These are phyloP conservation scores for Drosophila neutralis DNA, from an alignment of 2,888 invertebrate genomes.

Conservation along the genomic window DNA sequence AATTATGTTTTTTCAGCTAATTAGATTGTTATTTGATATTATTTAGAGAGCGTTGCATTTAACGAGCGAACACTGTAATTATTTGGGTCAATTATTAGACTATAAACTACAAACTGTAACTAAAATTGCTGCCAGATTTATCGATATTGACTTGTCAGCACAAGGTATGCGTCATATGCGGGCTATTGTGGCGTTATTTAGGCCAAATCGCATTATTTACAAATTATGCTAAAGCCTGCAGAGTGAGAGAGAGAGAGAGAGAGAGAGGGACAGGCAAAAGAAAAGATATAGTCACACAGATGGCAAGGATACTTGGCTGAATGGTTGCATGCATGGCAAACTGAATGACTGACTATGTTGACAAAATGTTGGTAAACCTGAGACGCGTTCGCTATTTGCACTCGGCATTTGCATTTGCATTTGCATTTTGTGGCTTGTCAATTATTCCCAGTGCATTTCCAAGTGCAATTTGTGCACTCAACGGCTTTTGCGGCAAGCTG, in stretches of 20 bases:
- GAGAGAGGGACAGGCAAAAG: background rate
- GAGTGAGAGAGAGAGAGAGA: too few species aligned
- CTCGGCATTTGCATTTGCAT: conserved; percentile 28
- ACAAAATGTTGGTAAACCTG: conserved; percentile 23
- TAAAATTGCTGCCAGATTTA: conserved; percentile 3
- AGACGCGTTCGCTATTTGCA: conserved; percentile 17
- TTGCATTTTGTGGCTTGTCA: conserved; percentile 44
- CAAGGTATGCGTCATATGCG: conserved; percentile 16
- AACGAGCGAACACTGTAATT: background rate
- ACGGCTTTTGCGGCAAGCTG: background rate
- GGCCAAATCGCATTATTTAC: conserved; percentile 6
- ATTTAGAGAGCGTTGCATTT: background rate
- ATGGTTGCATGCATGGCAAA: background rate
- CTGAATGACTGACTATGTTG: background rate
- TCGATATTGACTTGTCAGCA: background rate
- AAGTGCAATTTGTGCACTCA: conserved; percentile 43
- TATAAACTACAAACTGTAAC: conserved; percentile 2
- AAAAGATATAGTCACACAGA: background rate
- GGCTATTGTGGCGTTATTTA: background rate
- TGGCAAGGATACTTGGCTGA: background rate
- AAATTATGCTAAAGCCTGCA: background rate
- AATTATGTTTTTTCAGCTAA: background rate
- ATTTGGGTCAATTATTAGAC: background rate
- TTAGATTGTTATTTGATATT: background rate
- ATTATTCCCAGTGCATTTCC: conserved; percentile 38